Evolutionary conservation across 2,888 invertebrate genomes (phyloP).

Genomic region (Elegia similella): DNA sequence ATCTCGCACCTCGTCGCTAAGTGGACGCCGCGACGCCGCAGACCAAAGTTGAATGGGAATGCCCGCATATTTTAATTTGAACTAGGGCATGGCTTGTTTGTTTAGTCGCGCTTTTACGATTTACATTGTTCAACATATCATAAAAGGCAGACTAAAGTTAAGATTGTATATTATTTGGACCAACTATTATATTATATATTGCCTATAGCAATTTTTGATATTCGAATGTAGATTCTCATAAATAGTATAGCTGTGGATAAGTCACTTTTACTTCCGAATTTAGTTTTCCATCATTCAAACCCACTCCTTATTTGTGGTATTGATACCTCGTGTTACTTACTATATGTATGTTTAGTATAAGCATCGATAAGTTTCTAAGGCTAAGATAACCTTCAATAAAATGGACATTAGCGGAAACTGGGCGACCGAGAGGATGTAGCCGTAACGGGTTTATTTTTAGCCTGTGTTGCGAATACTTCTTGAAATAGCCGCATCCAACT

Average conservation of each 20-base stretch:
- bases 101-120: not conserved
- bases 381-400: not conserved
- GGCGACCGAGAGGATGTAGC: conserved; percentile 61
- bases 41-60: conserved; percentile 37
- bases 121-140: not conserved
- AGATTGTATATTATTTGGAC: no score
- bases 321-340: no score
- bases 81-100: not conserved
- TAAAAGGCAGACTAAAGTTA: no score
- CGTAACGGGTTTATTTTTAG: conserved; percentile 58
- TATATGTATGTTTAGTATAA: no score
- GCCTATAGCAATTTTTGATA: no score
- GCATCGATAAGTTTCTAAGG: no score
- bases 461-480: conserved; percentile 34
- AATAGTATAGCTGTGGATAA: no score
- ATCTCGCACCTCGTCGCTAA: conserved; percentile 68
- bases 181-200: no score
- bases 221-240: no score
- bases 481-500: conserved; percentile 33
- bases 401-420: conserved; percentile 51
- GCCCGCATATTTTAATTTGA: not conserved
- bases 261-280: no score
- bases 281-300: no score
- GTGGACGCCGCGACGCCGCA: conserved; percentile 29
- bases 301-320: no score